These are phyloP conservation scores for Morelia viridis DNA, from an alignment of 2,797 vertebrate genomes.

Conservation along the genomic window DNA sequence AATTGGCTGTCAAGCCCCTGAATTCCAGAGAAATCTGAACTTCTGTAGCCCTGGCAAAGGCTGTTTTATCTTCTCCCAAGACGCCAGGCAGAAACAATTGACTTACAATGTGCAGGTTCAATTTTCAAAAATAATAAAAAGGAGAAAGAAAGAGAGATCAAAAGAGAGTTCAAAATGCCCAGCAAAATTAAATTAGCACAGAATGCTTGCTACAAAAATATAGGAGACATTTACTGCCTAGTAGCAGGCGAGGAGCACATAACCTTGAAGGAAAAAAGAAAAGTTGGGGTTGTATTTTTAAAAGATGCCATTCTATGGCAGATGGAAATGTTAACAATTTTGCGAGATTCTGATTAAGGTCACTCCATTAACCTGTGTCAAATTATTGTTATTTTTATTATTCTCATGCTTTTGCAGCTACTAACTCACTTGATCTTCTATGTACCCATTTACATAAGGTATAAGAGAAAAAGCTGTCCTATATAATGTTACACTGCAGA, in stretches of 20 bases:
- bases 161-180: neutral
- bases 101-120: neutral
- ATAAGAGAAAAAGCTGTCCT: constrained; percentile 53
- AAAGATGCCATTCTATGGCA: neutral
- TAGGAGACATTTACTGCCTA: neutral
- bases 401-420: constrained; percentile 36
- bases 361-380: constrained; percentile 47
- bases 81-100: constrained; percentile 15
- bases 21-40: neutral
- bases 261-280: neutral
- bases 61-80: constrained; percentile 8
- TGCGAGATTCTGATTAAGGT: constrained; percentile 48
- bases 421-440: constrained; percentile 50
- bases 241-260: neutral
- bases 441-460: constrained; percentile 38
- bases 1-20: neutral
- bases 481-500: constrained; percentile 38
- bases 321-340: constrained; percentile 35
- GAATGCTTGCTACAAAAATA: neutral
- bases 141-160: neutral
- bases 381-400: neutral
- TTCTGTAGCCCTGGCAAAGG: neutral
- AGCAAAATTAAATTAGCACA: neutral
- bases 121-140: neutral
- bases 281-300: constrained; percentile 18